Evolutionary conservation across 1,140 invertebrate genomes (phyloP).

Genomic region (Glossosoma conforme): DNA sequence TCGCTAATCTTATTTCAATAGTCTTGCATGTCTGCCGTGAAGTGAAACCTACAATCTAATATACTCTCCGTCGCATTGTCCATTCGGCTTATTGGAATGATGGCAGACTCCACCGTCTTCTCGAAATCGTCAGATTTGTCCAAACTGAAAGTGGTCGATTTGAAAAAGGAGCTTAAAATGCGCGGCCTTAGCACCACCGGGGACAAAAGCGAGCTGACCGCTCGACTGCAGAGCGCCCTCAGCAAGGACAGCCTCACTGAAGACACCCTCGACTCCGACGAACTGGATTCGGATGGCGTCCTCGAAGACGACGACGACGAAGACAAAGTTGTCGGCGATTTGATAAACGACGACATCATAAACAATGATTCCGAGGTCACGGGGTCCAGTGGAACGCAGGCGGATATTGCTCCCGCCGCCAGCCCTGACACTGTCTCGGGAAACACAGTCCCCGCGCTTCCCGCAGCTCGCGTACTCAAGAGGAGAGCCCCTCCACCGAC

Average conservation of each 20-base stretch:
- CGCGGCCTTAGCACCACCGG: slow-evolving; percentile 67
- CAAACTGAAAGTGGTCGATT: slow-evolving; percentile 62
- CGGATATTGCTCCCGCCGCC: neutral
- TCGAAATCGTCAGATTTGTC: slow-evolving; percentile 20
- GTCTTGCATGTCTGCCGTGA: too few relatives aligned
- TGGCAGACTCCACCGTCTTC: slow-evolving; percentile 20
- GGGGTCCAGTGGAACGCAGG: neutral
- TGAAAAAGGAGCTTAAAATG: slow-evolving; percentile 73
- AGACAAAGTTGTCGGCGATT: slow-evolving; percentile 46
- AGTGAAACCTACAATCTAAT: too few relatives aligned
- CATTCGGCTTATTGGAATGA: neutral
- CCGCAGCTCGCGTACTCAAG: slow-evolving; percentile 1
- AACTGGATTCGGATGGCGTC: slow-evolving; percentile 49
- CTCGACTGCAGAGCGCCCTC: slow-evolving; percentile 65
- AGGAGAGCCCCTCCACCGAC: slow-evolving; percentile 9
- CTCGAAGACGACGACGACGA: slow-evolving; percentile 52
- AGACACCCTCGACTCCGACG: slow-evolving; percentile 45
- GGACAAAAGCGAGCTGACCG: slow-evolving; percentile 75
- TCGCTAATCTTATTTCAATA: too few relatives aligned
- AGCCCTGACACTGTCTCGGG: neutral
- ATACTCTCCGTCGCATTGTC: too few relatives aligned
- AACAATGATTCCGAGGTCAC: slow-evolving; percentile 35
- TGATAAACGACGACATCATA: slow-evolving; percentile 39
- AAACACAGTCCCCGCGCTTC: neutral
- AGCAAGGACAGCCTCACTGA: slow-evolving; percentile 43